Conservation (phyloP, 2,113 vertebrate genomes). For the Psophia crepitans region DNA sequence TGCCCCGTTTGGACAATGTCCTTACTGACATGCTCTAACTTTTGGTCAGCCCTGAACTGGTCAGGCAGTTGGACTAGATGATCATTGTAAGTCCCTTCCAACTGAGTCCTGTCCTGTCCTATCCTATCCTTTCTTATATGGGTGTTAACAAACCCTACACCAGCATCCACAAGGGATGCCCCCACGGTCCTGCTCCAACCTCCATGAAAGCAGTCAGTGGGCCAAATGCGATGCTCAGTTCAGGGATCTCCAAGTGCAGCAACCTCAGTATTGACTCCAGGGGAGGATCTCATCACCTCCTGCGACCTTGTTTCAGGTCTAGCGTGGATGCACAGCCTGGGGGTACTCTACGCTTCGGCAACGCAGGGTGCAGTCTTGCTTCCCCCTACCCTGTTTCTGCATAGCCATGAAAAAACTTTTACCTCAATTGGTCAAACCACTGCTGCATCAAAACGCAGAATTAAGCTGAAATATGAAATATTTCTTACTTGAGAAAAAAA, state of each 20-base stretch:
- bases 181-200: neutral
- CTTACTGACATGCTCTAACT: neutral
- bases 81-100: neutral
- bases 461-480: neutral
- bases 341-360: neutral
- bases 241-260: neutral
- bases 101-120: neutral
- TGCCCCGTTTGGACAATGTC: neutral
- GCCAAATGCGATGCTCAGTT: rapidly evolving
- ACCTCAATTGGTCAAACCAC: neutral
- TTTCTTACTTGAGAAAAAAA: neutral
- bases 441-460: neutral
- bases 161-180: neutral
- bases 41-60: neutral
- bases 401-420: neutral
- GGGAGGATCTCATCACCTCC: neutral
- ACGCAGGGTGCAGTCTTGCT: neutral
- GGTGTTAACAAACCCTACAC: neutral
- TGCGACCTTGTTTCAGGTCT: rapidly evolving
- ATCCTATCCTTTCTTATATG: neutral
- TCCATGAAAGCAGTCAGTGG: neutral
- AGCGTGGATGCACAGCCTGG: rapidly evolving
- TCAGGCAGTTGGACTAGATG: neutral
- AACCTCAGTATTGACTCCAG: neutral
- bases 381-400: neutral